Conservation (phyloP, 2,888 invertebrate species). For the Leptopilina myrica region DNA sequence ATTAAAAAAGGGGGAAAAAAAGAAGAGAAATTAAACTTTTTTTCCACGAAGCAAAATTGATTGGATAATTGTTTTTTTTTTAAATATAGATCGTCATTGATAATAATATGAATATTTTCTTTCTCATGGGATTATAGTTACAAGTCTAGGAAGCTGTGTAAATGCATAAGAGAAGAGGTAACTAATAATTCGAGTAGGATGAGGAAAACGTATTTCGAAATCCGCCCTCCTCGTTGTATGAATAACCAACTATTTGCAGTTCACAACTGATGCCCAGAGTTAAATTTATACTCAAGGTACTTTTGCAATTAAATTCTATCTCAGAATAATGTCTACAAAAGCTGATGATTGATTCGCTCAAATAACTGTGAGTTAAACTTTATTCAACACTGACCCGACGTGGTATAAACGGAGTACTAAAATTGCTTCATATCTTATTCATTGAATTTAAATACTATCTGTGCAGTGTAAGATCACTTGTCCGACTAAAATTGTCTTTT, state of each 20-base stretch:
- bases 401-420: background rate
- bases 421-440: too few species aligned
- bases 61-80: too few species aligned
- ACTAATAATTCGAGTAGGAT: constrained; percentile 7
- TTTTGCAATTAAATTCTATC: constrained; percentile 39
- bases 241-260: constrained; percentile 33
- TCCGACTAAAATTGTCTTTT: too few species aligned
- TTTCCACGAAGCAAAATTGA: too few species aligned
- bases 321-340: constrained; percentile 19
- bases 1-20: background rate
- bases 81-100: too few species aligned
- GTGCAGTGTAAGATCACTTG: too few species aligned
- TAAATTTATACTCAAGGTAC: constrained; percentile 24
- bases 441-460: too few species aligned
- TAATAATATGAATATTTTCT: too few species aligned
- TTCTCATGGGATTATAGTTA: too few species aligned
- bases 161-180: background rate
- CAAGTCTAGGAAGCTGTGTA: background rate
- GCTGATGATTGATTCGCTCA: constrained; percentile 2
- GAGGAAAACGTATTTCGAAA: constrained; percentile 6
- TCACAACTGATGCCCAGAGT: background rate
- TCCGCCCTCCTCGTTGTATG: constrained; percentile 6
- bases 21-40: too few species aligned
- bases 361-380: constrained; percentile 24
- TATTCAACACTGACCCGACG: background rate